A percentile compares a stretch with the other conserved stretches of the same genome.
phyloP scores from a whole-genome alignment of 2,797 vertebrate species.

The Lophotriccus pileatus region DNA sequence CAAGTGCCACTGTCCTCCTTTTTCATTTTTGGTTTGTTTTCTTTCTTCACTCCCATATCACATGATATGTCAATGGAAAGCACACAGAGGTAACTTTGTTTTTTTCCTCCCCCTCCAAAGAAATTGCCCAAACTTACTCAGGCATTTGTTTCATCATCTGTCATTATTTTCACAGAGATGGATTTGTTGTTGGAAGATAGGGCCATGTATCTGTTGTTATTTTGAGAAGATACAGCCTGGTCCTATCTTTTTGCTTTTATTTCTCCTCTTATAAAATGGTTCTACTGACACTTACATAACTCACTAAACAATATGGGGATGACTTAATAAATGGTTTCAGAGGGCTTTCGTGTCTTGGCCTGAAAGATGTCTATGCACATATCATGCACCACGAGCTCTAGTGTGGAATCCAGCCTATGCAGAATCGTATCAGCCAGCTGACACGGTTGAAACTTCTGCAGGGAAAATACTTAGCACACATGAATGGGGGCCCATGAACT shows the following conservation, averaged over 20 bases:
- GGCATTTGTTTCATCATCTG: conserved; percentile 51
- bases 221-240: neutral
- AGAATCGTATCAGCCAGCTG: neutral
- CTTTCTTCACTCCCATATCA: neutral
- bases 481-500: neutral
- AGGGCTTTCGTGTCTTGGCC: neutral
- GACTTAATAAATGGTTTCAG: neutral
- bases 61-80: neutral
- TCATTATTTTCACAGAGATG: neutral
- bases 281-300: conserved; percentile 13
- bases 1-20: neutral
- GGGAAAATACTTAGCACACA: neutral
- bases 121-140: neutral
- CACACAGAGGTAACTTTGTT: neutral
- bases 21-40: neutral
- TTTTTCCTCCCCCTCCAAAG: neutral
- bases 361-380: neutral
- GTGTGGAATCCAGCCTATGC: neutral
- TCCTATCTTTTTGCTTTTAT: neutral
- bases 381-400: neutral
- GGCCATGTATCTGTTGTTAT: neutral
- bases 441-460: neutral
- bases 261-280: neutral
- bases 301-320: neutral
- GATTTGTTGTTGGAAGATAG: conserved; percentile 12